Base-by-base conservation (phyloP, 2,113 vertebrate genomes). In the Bostrychus sinensis region DNA sequence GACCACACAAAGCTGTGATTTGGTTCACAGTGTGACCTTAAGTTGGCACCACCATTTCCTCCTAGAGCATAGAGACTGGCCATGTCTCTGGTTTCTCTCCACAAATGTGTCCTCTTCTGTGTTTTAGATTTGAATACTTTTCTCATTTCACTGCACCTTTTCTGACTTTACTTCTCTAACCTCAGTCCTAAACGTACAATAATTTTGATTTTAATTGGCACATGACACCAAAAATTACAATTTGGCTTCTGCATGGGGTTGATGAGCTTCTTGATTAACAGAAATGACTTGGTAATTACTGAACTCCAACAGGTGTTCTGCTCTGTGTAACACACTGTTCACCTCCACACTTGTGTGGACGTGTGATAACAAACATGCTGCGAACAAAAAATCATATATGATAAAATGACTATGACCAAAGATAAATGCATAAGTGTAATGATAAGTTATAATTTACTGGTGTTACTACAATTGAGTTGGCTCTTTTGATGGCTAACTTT, bases 241-340 rank as follows among this genome's bases (percentile, higher is more conserved):
- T 58, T 10, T 22, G 28, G 17, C 39, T 70, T 70, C 80, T 74
- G 77, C 70, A 65, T 66, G 85, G n/a, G 77, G 82, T 56, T 80
- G 80, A 86, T 80, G 79, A 84, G 71, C 28, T 56, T 69, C 77
- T 65, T 84, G 80, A 84, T 84, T 76, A 75, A 75, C 58, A 36
- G 59, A 34, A 75, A 78, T 72, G 73, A 67, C 34, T 41, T 10
- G 0, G 22, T 20, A 37, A 82, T 80, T 67, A 70, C 11, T 39
- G 37, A 12, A 4, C 32, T 70, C 45, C 55, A 50, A 50, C 82
- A 79, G 80, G 75, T 72, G 82, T 70, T 53, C 51, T 12, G 45
- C 62, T 50, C 39, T 32, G n/a, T 19, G 3, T 12, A 20, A 36
- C 26, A 7, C 34, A 45, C 17, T 57, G 10, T 65, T 59, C 62